A percentile compares a stretch with the other conserved stretches of the same genome.
phyloP scores from a whole-genome alignment of 1,140 invertebrate species.

The Nephila pilipes region DNA sequence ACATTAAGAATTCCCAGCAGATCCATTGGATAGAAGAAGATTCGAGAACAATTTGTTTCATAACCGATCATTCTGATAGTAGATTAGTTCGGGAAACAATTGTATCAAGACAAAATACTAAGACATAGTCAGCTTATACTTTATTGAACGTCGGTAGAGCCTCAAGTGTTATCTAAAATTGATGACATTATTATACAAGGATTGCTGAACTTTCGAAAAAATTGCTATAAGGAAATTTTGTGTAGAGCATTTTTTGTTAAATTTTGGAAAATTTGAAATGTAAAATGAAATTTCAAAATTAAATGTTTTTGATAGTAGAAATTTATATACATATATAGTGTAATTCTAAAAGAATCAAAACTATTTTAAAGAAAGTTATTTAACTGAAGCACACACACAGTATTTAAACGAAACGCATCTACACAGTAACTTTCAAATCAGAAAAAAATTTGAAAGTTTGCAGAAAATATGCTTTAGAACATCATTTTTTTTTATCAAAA shows the following conservation, averaged over 20 bases:
- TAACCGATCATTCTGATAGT: conserved; percentile 13
- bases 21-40: conserved; percentile 26
- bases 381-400: no score
- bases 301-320: no score
- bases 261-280: no score
- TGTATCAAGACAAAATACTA: background rate
- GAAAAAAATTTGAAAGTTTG: no score
- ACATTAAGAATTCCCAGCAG: conserved; percentile 6
- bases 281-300: no score
- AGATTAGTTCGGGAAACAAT: conserved; percentile 23
- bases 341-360: no score
- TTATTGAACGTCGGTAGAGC: background rate
- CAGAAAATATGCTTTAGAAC: no score
- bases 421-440: no score
- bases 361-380: no score
- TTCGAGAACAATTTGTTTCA: conserved; percentile 21
- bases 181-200: background rate
- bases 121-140: background rate
- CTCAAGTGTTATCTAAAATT: background rate
- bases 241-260: background rate
- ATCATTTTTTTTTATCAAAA: no score
- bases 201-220: background rate
- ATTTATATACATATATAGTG: no score
- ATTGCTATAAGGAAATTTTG: background rate
- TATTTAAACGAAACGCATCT: no score